Percentiles rank a stretch among this genome's conserved stretches.
Conservation (phyloP, 2,888 invertebrate genomes). For the Torymus texanus region DNA sequence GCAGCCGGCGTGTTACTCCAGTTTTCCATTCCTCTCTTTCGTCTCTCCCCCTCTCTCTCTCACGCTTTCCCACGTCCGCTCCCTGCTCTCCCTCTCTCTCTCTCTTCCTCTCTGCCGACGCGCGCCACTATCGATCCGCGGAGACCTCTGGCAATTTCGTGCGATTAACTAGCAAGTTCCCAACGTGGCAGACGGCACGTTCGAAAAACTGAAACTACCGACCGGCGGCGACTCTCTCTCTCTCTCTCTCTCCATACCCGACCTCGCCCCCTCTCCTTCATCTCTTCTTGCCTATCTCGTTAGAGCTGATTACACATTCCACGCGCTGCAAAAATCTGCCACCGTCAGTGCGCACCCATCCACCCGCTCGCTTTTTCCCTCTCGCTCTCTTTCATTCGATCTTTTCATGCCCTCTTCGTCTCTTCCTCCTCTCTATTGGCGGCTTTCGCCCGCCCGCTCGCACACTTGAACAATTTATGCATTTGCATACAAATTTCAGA, state of each 20-base stretch:
- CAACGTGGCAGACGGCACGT: slow-evolving; percentile 45
- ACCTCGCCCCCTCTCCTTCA: neutral
- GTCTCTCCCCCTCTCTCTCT: too few relatives aligned
- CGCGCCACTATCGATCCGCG: neutral
- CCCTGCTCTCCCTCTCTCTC: too few relatives aligned
- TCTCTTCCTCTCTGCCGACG: neutral
- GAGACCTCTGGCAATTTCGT: slow-evolving; percentile 38
- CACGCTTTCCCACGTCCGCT: too few relatives aligned
- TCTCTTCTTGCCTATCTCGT: slow-evolving; percentile 42
- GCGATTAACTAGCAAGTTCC: slow-evolving; percentile 45
- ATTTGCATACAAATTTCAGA: slow-evolving; percentile 29
- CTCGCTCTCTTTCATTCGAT: slow-evolving; percentile 25
- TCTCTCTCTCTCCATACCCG: too few relatives aligned
- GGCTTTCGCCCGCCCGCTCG: neutral
- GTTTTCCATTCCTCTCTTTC: neutral
- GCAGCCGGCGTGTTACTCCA: neutral
- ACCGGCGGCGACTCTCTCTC: slow-evolving; percentile 2
- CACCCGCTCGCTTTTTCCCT: neutral
- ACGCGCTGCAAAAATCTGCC: slow-evolving; percentile 36
- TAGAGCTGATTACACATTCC: slow-evolving; percentile 48
- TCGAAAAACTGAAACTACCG: slow-evolving; percentile 47
- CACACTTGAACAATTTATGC: slow-evolving; percentile 24
- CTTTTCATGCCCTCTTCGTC: slow-evolving; percentile 11
- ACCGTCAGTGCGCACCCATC: neutral
- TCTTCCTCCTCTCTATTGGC: neutral